phyloP scores from a whole-genome alignment of 2,888 invertebrate genomes.

The Erebia palarica region DNA sequence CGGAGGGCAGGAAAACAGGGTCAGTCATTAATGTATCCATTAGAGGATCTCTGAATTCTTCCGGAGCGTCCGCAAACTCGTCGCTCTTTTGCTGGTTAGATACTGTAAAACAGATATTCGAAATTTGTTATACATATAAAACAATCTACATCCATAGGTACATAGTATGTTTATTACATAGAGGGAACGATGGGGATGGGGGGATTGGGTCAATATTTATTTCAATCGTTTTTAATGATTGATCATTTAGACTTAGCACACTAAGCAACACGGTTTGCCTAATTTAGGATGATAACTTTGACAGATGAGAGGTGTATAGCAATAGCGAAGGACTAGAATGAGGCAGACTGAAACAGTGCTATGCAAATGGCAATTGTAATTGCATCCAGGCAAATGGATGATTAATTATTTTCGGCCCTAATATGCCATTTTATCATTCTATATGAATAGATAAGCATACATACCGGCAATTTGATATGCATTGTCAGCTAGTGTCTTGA shows the following conservation, averaged over 20 bases:
- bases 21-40: constrained; percentile 99
- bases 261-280: no score
- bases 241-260: no score
- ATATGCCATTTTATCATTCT: background rate
- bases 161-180: no score
- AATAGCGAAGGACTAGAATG: no score
- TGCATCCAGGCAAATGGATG: no score
- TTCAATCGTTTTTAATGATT: no score
- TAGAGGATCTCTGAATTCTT: constrained; percentile 97
- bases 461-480: constrained; percentile 88
- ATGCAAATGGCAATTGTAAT: no score
- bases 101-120: constrained; percentile 65
- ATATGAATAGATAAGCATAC: constrained; percentile 27
- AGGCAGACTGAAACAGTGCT: no score
- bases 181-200: no score
- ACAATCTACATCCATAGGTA: background rate
- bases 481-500: constrained; percentile 88
- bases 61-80: constrained; percentile 97
- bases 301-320: no score
- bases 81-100: constrained; percentile 94
- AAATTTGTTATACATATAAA: background rate
- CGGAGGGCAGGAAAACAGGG: constrained; percentile 95
- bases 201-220: no score
- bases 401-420: background rate
- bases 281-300: no score